phyloP scores from a whole-genome alignment of 2,113 vertebrate genomes.

The Eleginops maclovinus region DNA sequence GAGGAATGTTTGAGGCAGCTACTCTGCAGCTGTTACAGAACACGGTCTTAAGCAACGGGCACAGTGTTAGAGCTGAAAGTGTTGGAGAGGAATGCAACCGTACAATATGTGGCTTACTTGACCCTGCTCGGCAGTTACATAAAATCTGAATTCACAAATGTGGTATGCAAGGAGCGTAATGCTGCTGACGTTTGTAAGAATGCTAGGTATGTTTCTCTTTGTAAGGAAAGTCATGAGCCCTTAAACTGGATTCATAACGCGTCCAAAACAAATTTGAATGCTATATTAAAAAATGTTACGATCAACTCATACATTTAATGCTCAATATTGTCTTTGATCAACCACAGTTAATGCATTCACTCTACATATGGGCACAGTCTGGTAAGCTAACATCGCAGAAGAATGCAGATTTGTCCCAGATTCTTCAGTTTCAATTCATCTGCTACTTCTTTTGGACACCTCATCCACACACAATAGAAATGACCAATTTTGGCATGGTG shows the following conservation, averaged over 20 bases:
- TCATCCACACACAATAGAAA: constrained; percentile 65
- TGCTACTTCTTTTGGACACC: constrained; percentile 65
- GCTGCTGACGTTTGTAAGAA: constrained; percentile 52
- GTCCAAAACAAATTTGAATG: constrained; percentile 17
- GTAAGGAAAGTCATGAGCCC: constrained; percentile 32
- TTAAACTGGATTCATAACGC: constrained; percentile 31
- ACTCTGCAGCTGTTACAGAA: constrained; percentile 75
- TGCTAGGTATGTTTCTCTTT: constrained; percentile 29
- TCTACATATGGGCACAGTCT: constrained; percentile 59
- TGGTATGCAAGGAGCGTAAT: constrained; percentile 34
- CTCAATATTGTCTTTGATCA: constrained; percentile 45
- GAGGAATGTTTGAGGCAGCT: constrained; percentile 82
- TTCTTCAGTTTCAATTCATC: constrained; percentile 63
- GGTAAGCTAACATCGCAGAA: constrained; percentile 49
- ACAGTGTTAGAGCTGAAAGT: constrained; percentile 70
- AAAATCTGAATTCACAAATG: constrained; percentile 38
- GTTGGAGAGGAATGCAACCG: constrained; percentile 76
- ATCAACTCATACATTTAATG: constrained; percentile 35
- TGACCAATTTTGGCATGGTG: constrained; percentile 67
- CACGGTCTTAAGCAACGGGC: constrained; percentile 64
- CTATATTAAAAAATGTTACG: constrained; percentile 16
- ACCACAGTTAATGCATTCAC: constrained; percentile 30
- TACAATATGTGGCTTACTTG: constrained; percentile 49
- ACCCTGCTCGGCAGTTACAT: constrained; percentile 55
- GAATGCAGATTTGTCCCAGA: constrained; percentile 56